These are phyloP conservation scores for Siniperca undulata DNA, from an alignment of 2,797 vertebrate species.

Conservation along the genomic window DNA sequence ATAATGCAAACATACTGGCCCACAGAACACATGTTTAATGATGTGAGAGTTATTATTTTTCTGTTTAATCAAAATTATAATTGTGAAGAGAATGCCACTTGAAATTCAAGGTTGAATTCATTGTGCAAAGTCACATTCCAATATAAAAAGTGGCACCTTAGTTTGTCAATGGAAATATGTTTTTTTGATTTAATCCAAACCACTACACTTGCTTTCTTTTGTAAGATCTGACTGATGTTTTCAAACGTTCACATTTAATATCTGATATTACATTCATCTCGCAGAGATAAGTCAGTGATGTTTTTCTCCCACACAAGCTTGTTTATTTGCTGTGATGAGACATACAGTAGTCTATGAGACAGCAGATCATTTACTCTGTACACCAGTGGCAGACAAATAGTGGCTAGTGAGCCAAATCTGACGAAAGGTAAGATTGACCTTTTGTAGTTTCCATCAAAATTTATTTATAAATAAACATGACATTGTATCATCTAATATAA, in stretches of 20 bases:
- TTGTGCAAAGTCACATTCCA: background rate
- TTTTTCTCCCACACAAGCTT: background rate
- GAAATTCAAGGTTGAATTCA: background rate
- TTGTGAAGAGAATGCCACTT: background rate
- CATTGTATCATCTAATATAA: too few species aligned
- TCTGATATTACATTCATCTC: background rate
- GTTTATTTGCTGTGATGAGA: background rate
- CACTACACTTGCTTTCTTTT: background rate
- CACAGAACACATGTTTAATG: background rate
- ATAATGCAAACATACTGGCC: background rate
- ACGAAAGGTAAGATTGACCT: too few species aligned
- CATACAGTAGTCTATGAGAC: background rate
- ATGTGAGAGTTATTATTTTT: background rate
- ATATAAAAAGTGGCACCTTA: background rate
- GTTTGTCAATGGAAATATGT: background rate
- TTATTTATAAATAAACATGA: too few species aligned
- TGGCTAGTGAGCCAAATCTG: too few species aligned
- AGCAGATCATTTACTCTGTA: background rate
- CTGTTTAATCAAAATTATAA: conserved; percentile 2
- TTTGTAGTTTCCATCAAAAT: too few species aligned
- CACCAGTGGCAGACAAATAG: background rate
- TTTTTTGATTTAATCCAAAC: background rate
- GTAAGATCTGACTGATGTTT: background rate
- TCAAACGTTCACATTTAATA: background rate
- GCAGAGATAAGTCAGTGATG: background rate